phyloP scores from a whole-genome alignment of 2,888 invertebrate genomes.

The Cynaeus angustus region DNA sequence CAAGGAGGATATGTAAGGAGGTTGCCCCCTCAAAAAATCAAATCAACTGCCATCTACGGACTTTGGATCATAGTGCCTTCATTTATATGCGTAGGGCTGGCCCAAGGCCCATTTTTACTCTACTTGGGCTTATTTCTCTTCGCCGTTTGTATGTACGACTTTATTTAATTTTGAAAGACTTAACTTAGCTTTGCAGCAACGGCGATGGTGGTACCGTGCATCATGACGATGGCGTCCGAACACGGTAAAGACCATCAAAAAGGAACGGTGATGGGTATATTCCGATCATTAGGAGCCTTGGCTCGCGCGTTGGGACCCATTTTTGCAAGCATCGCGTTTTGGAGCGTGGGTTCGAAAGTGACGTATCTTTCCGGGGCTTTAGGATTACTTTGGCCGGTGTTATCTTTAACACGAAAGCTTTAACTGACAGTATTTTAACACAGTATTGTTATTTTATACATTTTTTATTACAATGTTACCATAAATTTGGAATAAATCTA shows the following conservation, averaged over 20 bases:
- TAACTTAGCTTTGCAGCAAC: constrained; percentile 76
- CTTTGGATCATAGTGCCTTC: constrained; percentile 90
- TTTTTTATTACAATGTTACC: constrained; percentile 11
- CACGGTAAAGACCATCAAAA: constrained; percentile 88
- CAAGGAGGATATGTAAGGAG: constrained; percentile 93
- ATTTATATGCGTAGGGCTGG: constrained; percentile 88
- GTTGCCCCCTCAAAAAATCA: constrained; percentile 82
- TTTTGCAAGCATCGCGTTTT: constrained; percentile 90
- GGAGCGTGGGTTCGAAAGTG: constrained; percentile 88
- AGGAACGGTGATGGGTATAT: constrained; percentile 94
- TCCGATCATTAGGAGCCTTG: constrained; percentile 94
- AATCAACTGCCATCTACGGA: constrained; percentile 82
- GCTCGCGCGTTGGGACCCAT: constrained; percentile 95
- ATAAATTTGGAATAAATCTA: constrained; percentile 3
- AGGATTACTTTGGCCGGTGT: constrained; percentile 83
- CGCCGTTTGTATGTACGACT: constrained; percentile 85
- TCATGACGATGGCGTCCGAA: constrained; percentile 93
- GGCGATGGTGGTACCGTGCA: constrained; percentile 95
- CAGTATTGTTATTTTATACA: constrained; percentile 26
- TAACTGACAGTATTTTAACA: constrained; percentile 20
- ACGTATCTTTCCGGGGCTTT: constrained; percentile 89
- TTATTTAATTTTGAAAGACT: constrained; percentile 7
- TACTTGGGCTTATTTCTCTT: constrained; percentile 91
- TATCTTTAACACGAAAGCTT: constrained; percentile 68
- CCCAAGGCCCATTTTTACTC: constrained; percentile 77